Base-by-base conservation (phyloP, 2,888 invertebrate genomes). In the Teleiodes luculella region DNA sequence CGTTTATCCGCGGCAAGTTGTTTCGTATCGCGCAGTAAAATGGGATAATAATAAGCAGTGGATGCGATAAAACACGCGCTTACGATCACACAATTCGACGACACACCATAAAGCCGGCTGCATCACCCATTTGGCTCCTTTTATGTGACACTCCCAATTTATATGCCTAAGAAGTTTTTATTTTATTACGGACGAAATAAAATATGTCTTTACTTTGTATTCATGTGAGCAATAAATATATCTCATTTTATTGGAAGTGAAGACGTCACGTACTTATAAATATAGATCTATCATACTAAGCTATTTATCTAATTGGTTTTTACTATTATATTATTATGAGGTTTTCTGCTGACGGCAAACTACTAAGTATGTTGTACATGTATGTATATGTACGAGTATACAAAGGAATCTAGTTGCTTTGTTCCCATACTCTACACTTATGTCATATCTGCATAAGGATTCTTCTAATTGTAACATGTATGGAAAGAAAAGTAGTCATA, bases 61-160 rank as follows among this genome's bases (percentile, higher is more conserved):
- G 66, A 59, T 70, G 66, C 72, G 69, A 77, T 79, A 80, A 79
- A 80, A 76, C 72, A 70, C 61, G 58, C 67, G 70, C 72, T 75
- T 74, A 78, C 73, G 72, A 71, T 65, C 72, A 67, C 70, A 70
- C 72, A 72, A 78, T 76, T 75, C 76, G 72, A 76, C 75, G 78
- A 76, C 76, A 73, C 62, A 49, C 67, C 66, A 75, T 80, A 81
- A 80, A 81, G 75, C 66, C 55, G 62, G 64, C 70, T 68, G 73
- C 74, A 75, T 72, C 66, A 65, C 64, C 71, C 70, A 67, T 74
- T 72, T 64, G 59, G 30, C 61, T 64, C 65, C 64, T 66, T 78
- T 76, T 76, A 77, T 73, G 65, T 69, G 66, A 66, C 70, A 63
- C 61, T 67, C 58, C 66, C 74, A 75, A 78, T 80, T 76, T 76